Conservation (phyloP, 2,888 invertebrate species). For the Zonitis immaculata region DNA sequence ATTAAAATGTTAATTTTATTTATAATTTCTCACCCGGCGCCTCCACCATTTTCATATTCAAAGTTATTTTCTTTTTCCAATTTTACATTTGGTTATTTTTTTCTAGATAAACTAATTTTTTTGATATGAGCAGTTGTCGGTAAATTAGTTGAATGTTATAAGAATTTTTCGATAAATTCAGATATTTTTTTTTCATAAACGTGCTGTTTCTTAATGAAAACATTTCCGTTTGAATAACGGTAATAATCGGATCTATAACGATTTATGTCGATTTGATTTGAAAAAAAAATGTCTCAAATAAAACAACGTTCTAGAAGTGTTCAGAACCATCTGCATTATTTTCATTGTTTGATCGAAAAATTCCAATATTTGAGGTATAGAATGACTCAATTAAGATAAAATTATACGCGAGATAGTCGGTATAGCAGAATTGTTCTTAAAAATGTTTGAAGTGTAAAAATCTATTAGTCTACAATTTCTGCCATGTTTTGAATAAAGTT, state of each 20-base stretch:
- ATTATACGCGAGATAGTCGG: no score
- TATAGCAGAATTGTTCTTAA: no score
- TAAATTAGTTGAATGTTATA: neutral
- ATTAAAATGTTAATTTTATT: neutral
- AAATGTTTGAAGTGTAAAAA: no score
- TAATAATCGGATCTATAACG: neutral
- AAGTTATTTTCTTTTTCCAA: neutral
- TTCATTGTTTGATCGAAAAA: no score
- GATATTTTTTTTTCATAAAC: neutral
- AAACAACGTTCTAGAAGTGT: neutral
- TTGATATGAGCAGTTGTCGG: no score
- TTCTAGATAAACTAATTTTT: no score
- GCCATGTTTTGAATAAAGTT: neutral
- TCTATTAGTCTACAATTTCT: neutral
- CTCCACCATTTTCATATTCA: neutral
- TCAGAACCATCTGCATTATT: no score
- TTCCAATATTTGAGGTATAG: neutral
- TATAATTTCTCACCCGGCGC: neutral
- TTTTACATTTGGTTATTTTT: neutral
- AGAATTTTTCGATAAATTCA: neutral
- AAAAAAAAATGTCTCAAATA: neutral
- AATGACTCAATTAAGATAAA: no score
- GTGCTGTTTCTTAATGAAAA: neutral
- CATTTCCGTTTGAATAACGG: neutral
- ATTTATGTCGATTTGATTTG: neutral